Evolutionary conservation across 2,888 invertebrate genomes (phyloP), one percentile per base, ranked within the genome.

Genomic region (Cantharis rustica): DNA sequence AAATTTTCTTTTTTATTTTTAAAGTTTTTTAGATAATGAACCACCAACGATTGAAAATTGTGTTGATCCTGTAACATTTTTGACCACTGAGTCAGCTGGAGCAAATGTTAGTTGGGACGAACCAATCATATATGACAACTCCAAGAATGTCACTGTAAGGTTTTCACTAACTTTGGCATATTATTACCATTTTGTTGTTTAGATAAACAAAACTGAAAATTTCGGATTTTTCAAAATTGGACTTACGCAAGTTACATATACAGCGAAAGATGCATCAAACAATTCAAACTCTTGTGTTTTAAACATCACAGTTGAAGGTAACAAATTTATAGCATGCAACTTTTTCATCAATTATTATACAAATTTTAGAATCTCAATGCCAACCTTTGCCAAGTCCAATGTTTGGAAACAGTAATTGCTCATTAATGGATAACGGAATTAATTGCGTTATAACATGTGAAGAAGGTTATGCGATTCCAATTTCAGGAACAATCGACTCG

Each of bases 281-380:
- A 94, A 94, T 83, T 88, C 86, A 15, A 91, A 89, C 69, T 88
- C 86, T 13, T 94, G 94, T 82, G 82, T 87, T 16, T 88, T 94
- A 64, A 91, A 90, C 81, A 89, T 94, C 71, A 91, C 90, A 11
- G 89, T 94, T 1, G 89, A 91, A 88, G 90, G 92, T 91, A 84
- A 81, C 79, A 20, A 20, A 13, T 5, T 20, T 17, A 20, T 3
- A 71, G 0, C 13, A 13, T 13, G 13, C 66, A 47, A 5, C 2
- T 47, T 7, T 47, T 9, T n/a, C 5, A 1, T 31, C 13, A 23
- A 23, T 23, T n/a, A 9, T n/a, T 47, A 7, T 5, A 5, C 5
- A 0, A n/a, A 47, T 80, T 82, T 61, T 72, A 87, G 87, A 84
- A 76, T 83, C 85, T 10, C 80, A 82, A 47, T 88, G 88, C 81